Evolutionary conservation across 2,113 vertebrate species (phyloP).

Genomic region (Datnioides undecimradiatus): DNA sequence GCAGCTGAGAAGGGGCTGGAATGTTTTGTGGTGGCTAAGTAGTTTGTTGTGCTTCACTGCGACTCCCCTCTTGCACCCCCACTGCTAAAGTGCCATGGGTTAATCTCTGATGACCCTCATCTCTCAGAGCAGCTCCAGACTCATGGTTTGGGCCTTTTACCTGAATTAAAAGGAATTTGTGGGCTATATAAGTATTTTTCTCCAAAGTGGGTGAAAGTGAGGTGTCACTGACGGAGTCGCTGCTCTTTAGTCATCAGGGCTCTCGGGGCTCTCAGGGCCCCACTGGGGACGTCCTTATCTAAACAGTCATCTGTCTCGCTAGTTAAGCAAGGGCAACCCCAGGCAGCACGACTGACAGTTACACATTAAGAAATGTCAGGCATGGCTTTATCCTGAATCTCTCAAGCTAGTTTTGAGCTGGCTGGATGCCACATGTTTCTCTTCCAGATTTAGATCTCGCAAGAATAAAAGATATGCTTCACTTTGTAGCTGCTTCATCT

Average conservation of each 20-base stretch:
- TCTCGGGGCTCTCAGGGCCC: constrained; percentile 52
- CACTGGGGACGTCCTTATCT: constrained; percentile 69
- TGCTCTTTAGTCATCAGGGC: constrained; percentile 67
- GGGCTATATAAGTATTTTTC: constrained; percentile 62
- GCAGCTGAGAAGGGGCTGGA: constrained; percentile 82
- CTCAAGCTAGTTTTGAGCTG: constrained; percentile 56
- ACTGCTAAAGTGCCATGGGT: constrained; percentile 81
- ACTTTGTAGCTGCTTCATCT: constrained; percentile 40
- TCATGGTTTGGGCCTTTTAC: constrained; percentile 79
- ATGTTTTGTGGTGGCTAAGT: constrained; percentile 86
- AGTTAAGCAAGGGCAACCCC: constrained; percentile 68
- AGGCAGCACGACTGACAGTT: constrained; percentile 61
- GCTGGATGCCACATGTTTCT: constrained; percentile 39
- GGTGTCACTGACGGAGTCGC: constrained; percentile 62
- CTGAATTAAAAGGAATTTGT: constrained; percentile 82
- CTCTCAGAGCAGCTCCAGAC: constrained; percentile 67
- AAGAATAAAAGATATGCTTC: constrained; percentile 18
- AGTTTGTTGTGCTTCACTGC: constrained; percentile 77
- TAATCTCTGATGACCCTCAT: constrained; percentile 82
- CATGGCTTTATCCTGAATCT: constrained; percentile 49
- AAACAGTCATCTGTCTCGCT: constrained; percentile 80
- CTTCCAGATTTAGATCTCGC: constrained; percentile 19
- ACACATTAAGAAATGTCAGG: constrained; percentile 69
- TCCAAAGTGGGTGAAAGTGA: constrained; percentile 70
- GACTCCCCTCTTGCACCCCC: constrained; percentile 65